These are phyloP conservation scores for Lateolabrax maculatus DNA, from an alignment of 2,797 vertebrate species.

Conservation along the genomic window DNA sequence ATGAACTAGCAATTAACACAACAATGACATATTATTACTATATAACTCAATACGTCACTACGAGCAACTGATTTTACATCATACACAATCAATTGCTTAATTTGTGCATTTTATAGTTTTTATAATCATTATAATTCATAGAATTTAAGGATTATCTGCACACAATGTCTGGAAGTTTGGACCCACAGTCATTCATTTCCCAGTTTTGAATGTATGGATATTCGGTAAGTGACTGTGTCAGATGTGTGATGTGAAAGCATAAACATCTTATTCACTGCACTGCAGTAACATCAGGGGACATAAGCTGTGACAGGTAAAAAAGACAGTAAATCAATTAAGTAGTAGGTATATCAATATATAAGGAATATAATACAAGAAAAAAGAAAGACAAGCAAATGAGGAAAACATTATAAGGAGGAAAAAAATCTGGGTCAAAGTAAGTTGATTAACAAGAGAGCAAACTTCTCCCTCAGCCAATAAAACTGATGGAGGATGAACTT, in stretches of 20 bases:
- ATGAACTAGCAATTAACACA: too few relatives aligned
- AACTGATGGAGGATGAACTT: conserved; percentile 27
- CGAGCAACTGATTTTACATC: too few relatives aligned
- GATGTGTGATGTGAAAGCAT: neutral
- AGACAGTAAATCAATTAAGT: neutral
- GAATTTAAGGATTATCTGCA: neutral
- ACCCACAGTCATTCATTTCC: too few relatives aligned
- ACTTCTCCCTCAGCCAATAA: conserved; percentile 39
- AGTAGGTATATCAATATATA: neutral
- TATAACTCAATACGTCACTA: too few relatives aligned
- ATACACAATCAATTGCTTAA: too few relatives aligned
- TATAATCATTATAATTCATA: too few relatives aligned
- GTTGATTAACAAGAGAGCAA: conserved; percentile 27
- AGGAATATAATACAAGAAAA: too few relatives aligned
- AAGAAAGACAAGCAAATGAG: neutral
- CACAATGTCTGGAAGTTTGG: neutral
- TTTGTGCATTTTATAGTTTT: too few relatives aligned
- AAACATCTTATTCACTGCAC: neutral
- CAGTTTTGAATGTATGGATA: too few relatives aligned
- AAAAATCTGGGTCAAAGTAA: neutral
- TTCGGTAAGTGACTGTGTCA: neutral
- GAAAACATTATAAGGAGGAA: neutral
- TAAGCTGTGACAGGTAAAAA: neutral
- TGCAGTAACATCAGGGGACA: neutral
- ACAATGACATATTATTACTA: too few relatives aligned